These are phyloP conservation scores for Graptemys geographica DNA, from an alignment of 2,797 vertebrate genomes.

Conservation along the genomic window DNA sequence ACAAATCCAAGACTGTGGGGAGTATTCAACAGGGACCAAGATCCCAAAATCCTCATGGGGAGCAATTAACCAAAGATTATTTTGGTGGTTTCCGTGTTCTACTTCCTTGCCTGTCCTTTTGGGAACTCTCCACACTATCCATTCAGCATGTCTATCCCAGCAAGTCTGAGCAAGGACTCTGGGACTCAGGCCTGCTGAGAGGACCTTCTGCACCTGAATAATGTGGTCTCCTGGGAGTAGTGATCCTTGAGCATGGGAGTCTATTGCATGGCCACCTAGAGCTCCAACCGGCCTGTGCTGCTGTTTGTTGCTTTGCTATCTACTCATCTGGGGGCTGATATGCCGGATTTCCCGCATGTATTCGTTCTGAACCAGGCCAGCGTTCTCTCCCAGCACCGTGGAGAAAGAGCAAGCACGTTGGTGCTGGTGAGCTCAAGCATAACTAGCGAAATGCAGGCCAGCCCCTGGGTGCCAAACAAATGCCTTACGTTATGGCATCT, in stretches of 20 bases:
- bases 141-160: neutral
- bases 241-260: neutral
- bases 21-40: neutral
- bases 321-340: neutral
- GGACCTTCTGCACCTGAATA: neutral
- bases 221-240: neutral
- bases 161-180: neutral
- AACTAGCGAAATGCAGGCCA: neutral
- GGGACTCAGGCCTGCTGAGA: neutral
- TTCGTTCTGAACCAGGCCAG: neutral
- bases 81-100: neutral
- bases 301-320: neutral
- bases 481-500: neutral
- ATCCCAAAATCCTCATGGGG: neutral
- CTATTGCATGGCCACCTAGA: neutral
- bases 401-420: neutral
- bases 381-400: neutral
- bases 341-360: neutral
- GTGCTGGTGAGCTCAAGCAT: neutral
- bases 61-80: neutral
- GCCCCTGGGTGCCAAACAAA: neutral
- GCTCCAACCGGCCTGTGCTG: neutral
- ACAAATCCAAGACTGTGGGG: neutral
- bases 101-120: neutral
- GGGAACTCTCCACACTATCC: neutral